Evolutionary conservation across 2,797 vertebrate species (phyloP), one percentile per base, ranked within the genome.

Genomic region (Spheniscus humboldti): DNA sequence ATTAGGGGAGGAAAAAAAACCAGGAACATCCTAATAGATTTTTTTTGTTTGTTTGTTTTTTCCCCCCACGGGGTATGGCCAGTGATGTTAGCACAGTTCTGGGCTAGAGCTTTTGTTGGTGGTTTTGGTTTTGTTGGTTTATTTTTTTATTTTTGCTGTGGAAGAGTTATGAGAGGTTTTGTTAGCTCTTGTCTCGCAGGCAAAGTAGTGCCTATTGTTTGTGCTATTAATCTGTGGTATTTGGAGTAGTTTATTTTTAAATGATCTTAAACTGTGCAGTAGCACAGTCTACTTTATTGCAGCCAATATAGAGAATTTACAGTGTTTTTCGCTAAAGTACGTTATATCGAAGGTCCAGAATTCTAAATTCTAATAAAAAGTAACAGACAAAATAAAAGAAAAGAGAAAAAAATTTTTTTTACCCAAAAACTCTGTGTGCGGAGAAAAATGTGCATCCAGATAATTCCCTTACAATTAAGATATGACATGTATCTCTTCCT

Each of bases 171-270:
- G 73, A 87, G 62, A 85, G 11, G 27, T 82, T 89, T 30, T 30
- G 35, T 85, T 52, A 76, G 48, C 57, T 82, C 76, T 79, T 64
- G 55, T 79, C 31, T 84, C 18, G 5, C 50, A 78, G 85, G 52
- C 27, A 13, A 62, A 87, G 71, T 13, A 73, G 56, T 52, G 52
- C 31, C 72, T 80, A 10, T 62, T 89, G 47, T 87, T 91, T 91
- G 62, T 82, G 78, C 48, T 68, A 14, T 39, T 93, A 71, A 76
- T 81, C 90, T 66, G 28, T 78, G 66, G 69, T 69, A 89, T 81
- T 81, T 84, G 60, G 35, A 87, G 85, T 37, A 50, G 47, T 59
- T 89, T 80, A 39, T 76, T 92, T 91, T 92, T 69, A 69, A 95
- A 73, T 35, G 0, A 22, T 60, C 35, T 67, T 37, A 62, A 69